Evolutionary conservation across 2,888 invertebrate species (phyloP).

Genomic region (Trilocha varians): DNA sequence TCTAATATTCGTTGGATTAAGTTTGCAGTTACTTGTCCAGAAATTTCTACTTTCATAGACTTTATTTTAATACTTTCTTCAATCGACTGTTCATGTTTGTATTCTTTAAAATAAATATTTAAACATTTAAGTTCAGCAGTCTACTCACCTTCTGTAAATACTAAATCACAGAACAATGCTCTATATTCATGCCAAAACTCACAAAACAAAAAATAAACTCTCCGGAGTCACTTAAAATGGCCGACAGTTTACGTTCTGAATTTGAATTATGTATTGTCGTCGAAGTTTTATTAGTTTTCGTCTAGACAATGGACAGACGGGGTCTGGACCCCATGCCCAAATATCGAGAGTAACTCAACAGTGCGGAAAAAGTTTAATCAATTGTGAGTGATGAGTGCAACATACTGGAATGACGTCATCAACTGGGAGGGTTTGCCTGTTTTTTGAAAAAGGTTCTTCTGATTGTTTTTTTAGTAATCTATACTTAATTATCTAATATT

Average conservation of each 20-base stretch:
- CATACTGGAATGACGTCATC: slow-evolving; percentile 9
- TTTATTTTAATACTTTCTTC: too few relatives aligned
- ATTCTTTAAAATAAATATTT: too few relatives aligned
- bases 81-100: too few relatives aligned
- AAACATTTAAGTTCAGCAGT: too few relatives aligned
- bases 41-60: too few relatives aligned
- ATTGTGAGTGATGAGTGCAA: slow-evolving; percentile 45
- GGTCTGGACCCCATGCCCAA: slow-evolving; percentile 26
- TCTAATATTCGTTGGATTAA: too few relatives aligned
- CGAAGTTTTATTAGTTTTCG: background rate
- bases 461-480: too few relatives aligned
- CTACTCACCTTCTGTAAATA: too few relatives aligned
- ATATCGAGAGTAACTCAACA: slow-evolving; percentile 34
- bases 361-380: slow-evolving; percentile 45
- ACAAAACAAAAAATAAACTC: background rate
- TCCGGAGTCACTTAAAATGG: background rate
- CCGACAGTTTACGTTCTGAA: background rate
- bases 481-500: too few relatives aligned
- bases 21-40: too few relatives aligned
- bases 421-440: too few relatives aligned
- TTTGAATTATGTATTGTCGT: background rate
- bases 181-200: background rate
- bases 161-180: background rate
- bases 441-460: too few relatives aligned
- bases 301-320: slow-evolving; percentile 26